These are phyloP conservation scores for Herpetotheres cachinnans DNA, from an alignment of 2,113 vertebrate species.

Conservation along the genomic window DNA sequence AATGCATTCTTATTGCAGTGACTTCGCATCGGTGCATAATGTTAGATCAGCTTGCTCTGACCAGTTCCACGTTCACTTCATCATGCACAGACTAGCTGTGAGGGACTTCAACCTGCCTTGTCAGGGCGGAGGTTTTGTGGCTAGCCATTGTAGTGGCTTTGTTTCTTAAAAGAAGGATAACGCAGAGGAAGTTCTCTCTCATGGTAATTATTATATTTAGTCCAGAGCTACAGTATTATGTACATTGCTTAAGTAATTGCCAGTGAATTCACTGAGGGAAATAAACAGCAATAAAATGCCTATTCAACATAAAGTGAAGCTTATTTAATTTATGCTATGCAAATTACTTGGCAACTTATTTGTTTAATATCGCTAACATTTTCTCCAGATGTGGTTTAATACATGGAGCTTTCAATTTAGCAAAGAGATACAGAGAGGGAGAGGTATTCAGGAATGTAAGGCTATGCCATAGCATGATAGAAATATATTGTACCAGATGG, in stretches of 20 bases:
- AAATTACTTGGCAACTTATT: background rate
- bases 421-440: background rate
- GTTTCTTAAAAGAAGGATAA: background rate
- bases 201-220: background rate
- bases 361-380: background rate
- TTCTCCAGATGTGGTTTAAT: background rate
- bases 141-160: background rate
- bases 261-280: background rate
- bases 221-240: background rate
- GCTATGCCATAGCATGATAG: background rate
- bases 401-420: background rate
- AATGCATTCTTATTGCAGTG: background rate
- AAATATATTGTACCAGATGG: background rate
- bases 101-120: background rate
- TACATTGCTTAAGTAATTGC: background rate
- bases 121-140: background rate
- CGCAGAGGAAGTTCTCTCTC: background rate
- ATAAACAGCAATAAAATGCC: background rate
- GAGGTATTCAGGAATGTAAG: background rate
- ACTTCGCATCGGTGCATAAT: background rate
- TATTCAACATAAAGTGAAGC: background rate
- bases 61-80: background rate
- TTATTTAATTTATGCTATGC: background rate
- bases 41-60: background rate
- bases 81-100: background rate